Evolutionary conservation across 2,888 invertebrate genomes (phyloP).

Genomic region (Sminthurinus aureus): DNA sequence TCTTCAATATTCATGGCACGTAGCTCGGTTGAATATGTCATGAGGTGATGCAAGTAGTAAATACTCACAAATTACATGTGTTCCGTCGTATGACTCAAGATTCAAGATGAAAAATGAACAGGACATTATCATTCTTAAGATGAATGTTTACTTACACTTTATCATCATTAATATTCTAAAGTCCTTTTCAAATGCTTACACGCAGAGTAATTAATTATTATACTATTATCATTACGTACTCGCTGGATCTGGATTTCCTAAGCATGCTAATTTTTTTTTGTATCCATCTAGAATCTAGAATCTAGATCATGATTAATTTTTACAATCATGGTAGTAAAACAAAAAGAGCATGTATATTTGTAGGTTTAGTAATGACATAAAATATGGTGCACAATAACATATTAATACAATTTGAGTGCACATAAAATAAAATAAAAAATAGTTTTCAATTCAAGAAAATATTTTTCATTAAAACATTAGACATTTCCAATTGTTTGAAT

Average conservation of each 20-base stretch:
- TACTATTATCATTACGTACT: too few species aligned
- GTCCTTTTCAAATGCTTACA: not conserved
- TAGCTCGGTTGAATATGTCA: slow-evolving; percentile 12
- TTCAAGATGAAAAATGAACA: slow-evolving; percentile 14
- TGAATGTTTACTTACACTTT: slow-evolving; percentile 1
- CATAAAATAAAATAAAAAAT: not conserved
- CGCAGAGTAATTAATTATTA: not conserved
- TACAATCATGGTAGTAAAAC: too few species aligned
- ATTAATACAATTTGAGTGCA: not conserved
- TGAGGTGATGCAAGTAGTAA: slow-evolving; percentile 20
- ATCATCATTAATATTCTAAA: not conserved
- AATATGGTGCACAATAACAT: not conserved
- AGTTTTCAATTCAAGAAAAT: not conserved
- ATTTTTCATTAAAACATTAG: not conserved
- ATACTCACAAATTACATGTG: slow-evolving; percentile 4
- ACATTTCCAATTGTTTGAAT: too few species aligned
- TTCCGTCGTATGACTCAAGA: not conserved
- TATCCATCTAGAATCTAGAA: not conserved
- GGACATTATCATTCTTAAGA: not conserved
- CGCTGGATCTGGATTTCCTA: too few species aligned
- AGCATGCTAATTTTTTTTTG: not conserved
- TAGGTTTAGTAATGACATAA: too few species aligned
- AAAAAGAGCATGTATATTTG: not conserved
- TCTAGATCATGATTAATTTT: too few species aligned
- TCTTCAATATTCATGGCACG: slow-evolving; percentile 2